Conservation (phyloP, 2,888 invertebrate genomes). For the Pyralis farinalis region DNA sequence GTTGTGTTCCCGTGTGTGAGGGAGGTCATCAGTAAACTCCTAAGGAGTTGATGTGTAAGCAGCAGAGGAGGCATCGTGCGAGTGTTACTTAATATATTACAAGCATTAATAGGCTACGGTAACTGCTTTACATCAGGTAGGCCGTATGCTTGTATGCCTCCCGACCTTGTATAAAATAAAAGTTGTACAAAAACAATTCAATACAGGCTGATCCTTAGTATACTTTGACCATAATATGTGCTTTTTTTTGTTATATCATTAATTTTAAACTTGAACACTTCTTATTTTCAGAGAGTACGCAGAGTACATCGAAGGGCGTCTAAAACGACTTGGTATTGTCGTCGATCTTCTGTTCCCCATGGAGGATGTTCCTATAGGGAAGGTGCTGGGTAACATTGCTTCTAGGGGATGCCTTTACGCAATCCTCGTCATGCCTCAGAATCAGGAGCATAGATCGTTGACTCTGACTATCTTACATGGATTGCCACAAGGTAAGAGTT, state of each 20-base stretch:
- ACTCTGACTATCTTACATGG: conserved; percentile 96
- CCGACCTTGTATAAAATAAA: no score
- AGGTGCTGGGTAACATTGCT: conserved; percentile 91
- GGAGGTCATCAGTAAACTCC: no score
- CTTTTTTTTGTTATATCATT: no score
- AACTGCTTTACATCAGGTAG: neutral
- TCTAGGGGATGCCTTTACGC: conserved; percentile 95
- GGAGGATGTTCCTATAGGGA: conserved; percentile 90
- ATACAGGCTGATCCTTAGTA: no score
- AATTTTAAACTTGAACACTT: no score
- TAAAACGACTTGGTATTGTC: conserved; percentile 88
- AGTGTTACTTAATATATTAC: no score
- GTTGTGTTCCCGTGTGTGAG: no score
- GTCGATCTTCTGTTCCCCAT: conserved; percentile 95
- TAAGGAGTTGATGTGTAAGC: no score
- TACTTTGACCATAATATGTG: no score
- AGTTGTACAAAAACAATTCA: no score
- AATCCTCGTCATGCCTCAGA: conserved; percentile 91
- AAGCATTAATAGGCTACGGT: no score
- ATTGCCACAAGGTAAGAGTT: conserved; percentile 89
- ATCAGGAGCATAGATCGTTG: conserved; percentile 92
- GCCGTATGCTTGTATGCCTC: neutral
- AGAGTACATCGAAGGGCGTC: conserved; percentile 90
- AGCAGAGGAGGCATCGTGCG: no score
- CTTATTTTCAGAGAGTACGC: conserved; percentile 86